Base-by-base conservation (phyloP, 2,113 vertebrate genomes). In the Trematomus loennbergii region DNA sequence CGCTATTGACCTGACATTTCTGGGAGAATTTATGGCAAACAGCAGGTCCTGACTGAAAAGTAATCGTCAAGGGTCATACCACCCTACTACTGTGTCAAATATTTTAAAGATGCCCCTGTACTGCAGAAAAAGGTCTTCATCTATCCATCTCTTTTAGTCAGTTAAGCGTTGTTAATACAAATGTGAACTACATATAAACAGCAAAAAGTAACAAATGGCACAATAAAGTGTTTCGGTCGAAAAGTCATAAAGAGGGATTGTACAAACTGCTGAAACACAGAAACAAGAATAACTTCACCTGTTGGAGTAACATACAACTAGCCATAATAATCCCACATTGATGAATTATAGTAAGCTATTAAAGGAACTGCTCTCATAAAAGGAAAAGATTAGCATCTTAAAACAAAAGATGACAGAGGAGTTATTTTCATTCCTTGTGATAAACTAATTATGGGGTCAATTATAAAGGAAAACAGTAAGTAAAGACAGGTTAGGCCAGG, bases 401-500 rank as follows among this genome's bases (percentile, higher is more conserved):
- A 87, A 82, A 79, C 66, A 83, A 48, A 49, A 78, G 25, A 65
- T 70, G 70, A 87, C 72, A 75, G 57, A 74, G 29, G 59, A 86
- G 68, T 76, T 87, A 54, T 81, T 77, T 86, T 75, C 57, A 63
- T 73, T 63, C 71, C 60, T 68, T 53, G 5, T 71, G 59, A 75
- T 81, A 87, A 86, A 72, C 66, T 61, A 86, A 90, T 90, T 86
- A 85, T 46, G 9, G 69, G 49, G 77, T 73, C 40, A 73, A 91
- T 85, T 91, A 85, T 59, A 58, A 82, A 78, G 61, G 68, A 73
- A 85, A 86, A 82, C 63, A 81, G 15, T 18, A 60, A 79, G 72
- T 69, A 60, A 61, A 87, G 74, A 58, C 73, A 76, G 73, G 55
- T 75, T 67, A 76, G 72, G 46, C 64, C 10, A 1, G 55, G 22